Evolutionary conservation across 2,113 vertebrate genomes (phyloP), one percentile per base, ranked within the genome.

Genomic region (Globicephala melas): DNA sequence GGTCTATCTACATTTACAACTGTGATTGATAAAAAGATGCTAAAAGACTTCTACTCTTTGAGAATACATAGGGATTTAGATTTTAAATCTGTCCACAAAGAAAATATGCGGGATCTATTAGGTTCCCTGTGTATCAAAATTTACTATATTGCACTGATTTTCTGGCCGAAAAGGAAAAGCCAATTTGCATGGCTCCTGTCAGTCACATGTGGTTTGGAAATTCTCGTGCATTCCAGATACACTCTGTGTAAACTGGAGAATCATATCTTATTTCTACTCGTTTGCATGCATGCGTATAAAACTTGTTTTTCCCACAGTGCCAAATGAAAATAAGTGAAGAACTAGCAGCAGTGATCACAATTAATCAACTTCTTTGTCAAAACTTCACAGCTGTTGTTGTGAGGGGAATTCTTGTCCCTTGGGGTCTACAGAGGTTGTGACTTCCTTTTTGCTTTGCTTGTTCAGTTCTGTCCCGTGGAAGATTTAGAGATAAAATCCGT

Each of bases 171-270:
- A 98, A 89, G 88, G 70, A 93, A 91, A 95, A 95, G 62, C 18
- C 83, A 76, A 86, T 98, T 98, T 98, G 97, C 97, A 98, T 92
- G 98, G 94, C 96, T 97, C 92, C 71, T 97, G 95, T 98, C 98
- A 98, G 96, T 98, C 98, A 98, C 94, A 97, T 94, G 96, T 88
- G 97, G 97, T 97, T 96, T 98, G 98, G 91, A 97, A 98, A 91
- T 74, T 80, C 86, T 96, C 94, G 67, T 6, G 50, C 96, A 97
- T 98, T 98, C 97, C 98, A 98, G 95, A 98, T 94, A 83, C 62
- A 93, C 87, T 97, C 85, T 92, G 47, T 97, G 96, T 98, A 98
- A 98, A 98, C 98, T 97, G 84, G 94, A 96, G 97, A 97, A 83
- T 77, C 92, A 82, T 86, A 97, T 97, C 68, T 60, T 85, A 85